Evolutionary conservation across 2,888 invertebrate genomes (phyloP).

Genomic region (Latrodectus hesperus): DNA sequence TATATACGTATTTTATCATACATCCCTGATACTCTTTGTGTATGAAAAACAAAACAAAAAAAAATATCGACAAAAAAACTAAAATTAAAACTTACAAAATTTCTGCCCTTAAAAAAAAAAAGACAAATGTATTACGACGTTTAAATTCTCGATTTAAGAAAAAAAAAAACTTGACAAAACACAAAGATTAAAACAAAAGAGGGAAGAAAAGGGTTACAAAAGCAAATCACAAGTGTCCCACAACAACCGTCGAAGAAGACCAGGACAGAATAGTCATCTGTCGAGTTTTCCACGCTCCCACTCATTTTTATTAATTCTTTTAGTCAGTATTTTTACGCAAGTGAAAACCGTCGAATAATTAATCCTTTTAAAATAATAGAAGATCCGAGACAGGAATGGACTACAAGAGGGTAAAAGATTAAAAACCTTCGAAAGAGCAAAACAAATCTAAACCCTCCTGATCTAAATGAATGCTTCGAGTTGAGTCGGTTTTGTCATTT

Average conservation of each 20-base stretch:
- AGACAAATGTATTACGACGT: too few relatives aligned
- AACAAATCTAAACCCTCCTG: slow-evolving; percentile 19
- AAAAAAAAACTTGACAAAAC: too few relatives aligned
- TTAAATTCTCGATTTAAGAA: too few relatives aligned
- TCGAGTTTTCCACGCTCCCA: slow-evolving; percentile 50
- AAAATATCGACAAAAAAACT: too few relatives aligned
- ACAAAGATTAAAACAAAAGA: neutral
- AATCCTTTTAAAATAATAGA: slow-evolving; percentile 63
- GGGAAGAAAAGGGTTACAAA: slow-evolving; percentile 24
- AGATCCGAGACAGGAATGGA: neutral
- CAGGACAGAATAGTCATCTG: slow-evolving; percentile 51
- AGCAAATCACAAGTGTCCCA: neutral
- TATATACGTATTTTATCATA: too few relatives aligned
- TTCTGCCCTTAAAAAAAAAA: too few relatives aligned
- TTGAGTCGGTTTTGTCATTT: slow-evolving; percentile 54
- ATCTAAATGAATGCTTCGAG: slow-evolving; percentile 21
- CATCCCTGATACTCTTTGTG: too few relatives aligned
- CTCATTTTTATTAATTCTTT: slow-evolving; percentile 1
- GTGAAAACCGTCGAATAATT: slow-evolving; percentile 59
- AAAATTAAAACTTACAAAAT: too few relatives aligned
- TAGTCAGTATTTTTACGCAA: slow-evolving; percentile 43
- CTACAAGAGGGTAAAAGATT: neutral
- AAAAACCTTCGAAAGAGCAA: slow-evolving; percentile 10
- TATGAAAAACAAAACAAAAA: too few relatives aligned
- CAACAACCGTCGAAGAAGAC: neutral